Conservation (phyloP, 2,113 vertebrate species). For the Chroicocephalus ridibundus region DNA sequence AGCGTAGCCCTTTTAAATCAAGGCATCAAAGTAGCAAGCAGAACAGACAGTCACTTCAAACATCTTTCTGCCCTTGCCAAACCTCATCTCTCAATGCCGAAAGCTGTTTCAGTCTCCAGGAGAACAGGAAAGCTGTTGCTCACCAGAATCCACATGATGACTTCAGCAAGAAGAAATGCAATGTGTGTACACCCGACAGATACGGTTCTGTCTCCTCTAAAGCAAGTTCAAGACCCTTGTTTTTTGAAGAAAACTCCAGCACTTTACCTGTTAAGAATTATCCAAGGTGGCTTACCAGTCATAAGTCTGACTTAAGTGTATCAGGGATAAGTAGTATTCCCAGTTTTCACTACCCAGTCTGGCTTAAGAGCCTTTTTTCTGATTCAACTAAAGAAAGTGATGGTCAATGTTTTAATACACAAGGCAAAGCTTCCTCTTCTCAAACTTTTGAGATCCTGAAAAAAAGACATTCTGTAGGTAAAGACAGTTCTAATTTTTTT, state of each 20-base stretch:
- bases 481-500: slow-evolving; percentile 1
- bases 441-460: background rate
- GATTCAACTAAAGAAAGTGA: background rate
- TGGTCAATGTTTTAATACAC: background rate
- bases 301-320: slow-evolving; percentile 76
- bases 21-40: background rate
- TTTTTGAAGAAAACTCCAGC: background rate
- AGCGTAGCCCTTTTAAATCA: background rate
- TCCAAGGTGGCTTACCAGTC: slow-evolving; percentile 81
- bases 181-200: background rate
- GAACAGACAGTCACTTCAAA: background rate
- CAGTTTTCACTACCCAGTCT: slow-evolving; percentile 74
- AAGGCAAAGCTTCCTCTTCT: background rate
- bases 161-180: background rate
- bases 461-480: background rate
- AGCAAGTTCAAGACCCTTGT: background rate
- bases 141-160: background rate
- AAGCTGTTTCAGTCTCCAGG: background rate
- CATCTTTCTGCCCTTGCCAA: background rate
- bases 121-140: background rate
- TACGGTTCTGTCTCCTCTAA: background rate
- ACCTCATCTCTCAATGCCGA: background rate
- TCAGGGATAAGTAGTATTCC: slow-evolving; percentile 80
- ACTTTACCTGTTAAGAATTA: slow-evolving; percentile 57
- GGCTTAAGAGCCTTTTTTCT: slow-evolving; percentile 68